Base-by-base conservation (phyloP, 2,797 vertebrate species). In the Zalophus californianus region DNA sequence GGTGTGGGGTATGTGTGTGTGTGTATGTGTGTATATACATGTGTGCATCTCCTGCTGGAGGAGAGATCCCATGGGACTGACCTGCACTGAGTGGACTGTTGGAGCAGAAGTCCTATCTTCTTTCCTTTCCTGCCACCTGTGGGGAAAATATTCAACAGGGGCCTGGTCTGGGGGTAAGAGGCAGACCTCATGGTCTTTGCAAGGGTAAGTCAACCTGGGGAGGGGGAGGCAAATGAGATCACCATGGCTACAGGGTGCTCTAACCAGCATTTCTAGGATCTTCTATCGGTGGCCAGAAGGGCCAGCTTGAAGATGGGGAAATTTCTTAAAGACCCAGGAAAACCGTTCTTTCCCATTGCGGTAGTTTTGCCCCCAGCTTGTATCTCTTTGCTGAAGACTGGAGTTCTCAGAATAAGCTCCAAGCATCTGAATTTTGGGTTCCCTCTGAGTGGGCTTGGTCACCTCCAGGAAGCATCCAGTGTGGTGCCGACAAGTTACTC, bases 31-130 rank as follows among this genome's bases (percentile, higher is more conserved):
- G 60, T 21, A n/a, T 6, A 14, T 6, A 27, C 3, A 3, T 1
- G 1, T 25, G 64, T 7, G 7, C 0, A 1, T 66, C n/a, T 56
- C 50, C 50, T 15, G 14, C 12, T 10, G 8, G 27, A 80, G 1
- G 64, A 68, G 32, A 18, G 25, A 44, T 16, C 16, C 56, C 32
- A 8, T 0, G 12, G 62, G 29, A 13, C 14, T 35, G 79, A 32
- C 41, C n/a, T 85, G 3, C 48, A 8, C 0, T 64, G 58, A 79
- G 68, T 82, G 29, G 78, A 25, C 16, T 41, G 2, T 1, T 41
- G 66, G 66, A 70, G 18, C 27, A 44, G 62, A 86, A 77, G 29
- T 52, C 58, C 4, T 2, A 0, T 44, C 44, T 77, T 29, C 66
- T 68, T 38, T 32, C 4, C 18, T 85, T 3, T 66, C 27, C 25